These are phyloP conservation scores for Pedetes capensis DNA, from an alignment of 2,113 vertebrate species.

Conservation along the genomic window DNA sequence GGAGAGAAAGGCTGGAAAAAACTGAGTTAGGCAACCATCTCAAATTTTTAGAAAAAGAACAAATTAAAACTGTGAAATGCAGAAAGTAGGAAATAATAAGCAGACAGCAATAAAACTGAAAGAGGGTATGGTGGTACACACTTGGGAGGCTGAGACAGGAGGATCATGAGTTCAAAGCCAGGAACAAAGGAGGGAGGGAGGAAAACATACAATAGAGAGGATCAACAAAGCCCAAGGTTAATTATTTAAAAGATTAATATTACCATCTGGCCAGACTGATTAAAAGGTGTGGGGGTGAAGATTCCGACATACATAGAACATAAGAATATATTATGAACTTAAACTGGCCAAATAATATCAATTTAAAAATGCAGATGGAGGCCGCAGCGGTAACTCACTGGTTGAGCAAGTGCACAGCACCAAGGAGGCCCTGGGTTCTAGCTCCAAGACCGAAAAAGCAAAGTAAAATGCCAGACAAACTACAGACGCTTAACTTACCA, in stretches of 20 bases:
- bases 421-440: background rate
- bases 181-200: too few relatives aligned
- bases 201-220: background rate
- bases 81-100: background rate
- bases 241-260: background rate
- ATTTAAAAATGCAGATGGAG: background rate
- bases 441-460: background rate
- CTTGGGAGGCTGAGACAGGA: too few relatives aligned
- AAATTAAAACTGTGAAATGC: background rate
- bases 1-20: background rate
- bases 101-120: background rate
- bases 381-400: too few relatives aligned
- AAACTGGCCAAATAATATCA: background rate
- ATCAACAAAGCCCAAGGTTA: background rate
- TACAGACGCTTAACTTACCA: background rate
- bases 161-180: too few relatives aligned
- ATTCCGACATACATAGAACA: too few relatives aligned
- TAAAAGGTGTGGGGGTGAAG: too few relatives aligned
- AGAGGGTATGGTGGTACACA: too few relatives aligned
- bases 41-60: background rate
- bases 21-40: background rate
- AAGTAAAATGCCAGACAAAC: background rate
- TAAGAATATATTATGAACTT: too few relatives aligned
- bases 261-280: too few relatives aligned
- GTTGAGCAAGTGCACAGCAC: background rate